These are phyloP conservation scores for Peribatodes rhomboidaria DNA, from an alignment of 2,888 invertebrate genomes.

Conservation along the genomic window DNA sequence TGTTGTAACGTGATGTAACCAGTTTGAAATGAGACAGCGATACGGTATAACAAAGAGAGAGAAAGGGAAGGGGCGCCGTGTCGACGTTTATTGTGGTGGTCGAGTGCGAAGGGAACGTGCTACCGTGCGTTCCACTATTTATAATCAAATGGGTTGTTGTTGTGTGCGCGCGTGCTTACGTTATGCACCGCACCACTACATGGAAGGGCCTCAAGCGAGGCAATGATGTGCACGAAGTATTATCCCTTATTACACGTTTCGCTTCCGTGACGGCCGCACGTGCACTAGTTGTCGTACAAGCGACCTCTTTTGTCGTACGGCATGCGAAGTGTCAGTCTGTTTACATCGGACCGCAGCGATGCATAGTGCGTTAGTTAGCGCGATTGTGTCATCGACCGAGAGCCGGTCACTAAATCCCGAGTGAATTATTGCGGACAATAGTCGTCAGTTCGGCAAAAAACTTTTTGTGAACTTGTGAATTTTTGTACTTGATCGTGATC, in stretches of 20 bases:
- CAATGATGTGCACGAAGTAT: constrained; percentile 85
- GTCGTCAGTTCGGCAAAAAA: constrained; percentile 69
- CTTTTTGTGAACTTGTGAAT: constrained; percentile 79
- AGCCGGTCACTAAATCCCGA: constrained; percentile 75
- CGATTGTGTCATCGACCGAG: constrained; percentile 82
- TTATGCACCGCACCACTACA: constrained; percentile 80
- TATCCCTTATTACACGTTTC: constrained; percentile 85
- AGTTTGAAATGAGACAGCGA: constrained; percentile 66
- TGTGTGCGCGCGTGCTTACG: constrained; percentile 79
- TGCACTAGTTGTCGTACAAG: constrained; percentile 74
- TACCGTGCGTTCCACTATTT: constrained; percentile 86
- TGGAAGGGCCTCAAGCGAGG: constrained; percentile 70
- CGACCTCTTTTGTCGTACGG: constrained; percentile 78
- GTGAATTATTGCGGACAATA: constrained; percentile 79
- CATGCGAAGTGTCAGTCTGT: constrained; percentile 79
- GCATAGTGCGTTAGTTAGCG: constrained; percentile 80
- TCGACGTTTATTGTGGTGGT: constrained; percentile 80
- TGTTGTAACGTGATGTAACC: constrained; percentile 80
- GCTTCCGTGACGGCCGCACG: constrained; percentile 82
- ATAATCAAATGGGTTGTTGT: constrained; percentile 78
- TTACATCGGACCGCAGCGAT: constrained; percentile 79
- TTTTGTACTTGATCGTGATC: constrained; percentile 57
- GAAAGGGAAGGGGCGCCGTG: constrained; percentile 67
- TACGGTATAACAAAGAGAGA: constrained; percentile 50
- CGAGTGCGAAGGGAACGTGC: constrained; percentile 85